Conservation (phyloP, 2,113 vertebrate species). For the Trematocara unimaculatum region DNA sequence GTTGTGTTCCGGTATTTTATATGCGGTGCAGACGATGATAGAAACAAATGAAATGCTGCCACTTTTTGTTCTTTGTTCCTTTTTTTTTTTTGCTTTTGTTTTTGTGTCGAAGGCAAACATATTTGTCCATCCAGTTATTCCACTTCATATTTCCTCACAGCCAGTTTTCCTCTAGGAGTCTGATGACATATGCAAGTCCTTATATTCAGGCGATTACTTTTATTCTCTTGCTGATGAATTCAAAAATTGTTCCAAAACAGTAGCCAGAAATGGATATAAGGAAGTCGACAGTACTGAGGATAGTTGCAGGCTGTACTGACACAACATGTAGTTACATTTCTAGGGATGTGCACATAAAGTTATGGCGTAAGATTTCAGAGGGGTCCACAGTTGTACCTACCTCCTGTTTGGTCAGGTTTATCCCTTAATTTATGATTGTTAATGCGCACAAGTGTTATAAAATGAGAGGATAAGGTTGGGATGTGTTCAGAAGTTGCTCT, state of each 20-base stretch:
- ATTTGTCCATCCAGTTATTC: background rate
- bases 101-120: background rate
- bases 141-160: background rate
- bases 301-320: background rate
- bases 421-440: accelerated
- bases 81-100: background rate
- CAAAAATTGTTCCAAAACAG: background rate
- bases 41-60: background rate
- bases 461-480: accelerated
- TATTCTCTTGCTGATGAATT: background rate
- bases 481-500: background rate
- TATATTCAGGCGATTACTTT: accelerated
- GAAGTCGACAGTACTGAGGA: accelerated
- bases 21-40: accelerated
- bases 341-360: background rate
- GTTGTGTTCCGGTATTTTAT: background rate
- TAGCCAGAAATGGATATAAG: background rate
- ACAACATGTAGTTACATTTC: accelerated
- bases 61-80: background rate
- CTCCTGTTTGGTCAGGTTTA: background rate
- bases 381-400: accelerated
- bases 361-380: background rate
- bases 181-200: background rate
- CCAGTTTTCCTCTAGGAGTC: background rate
- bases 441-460: background rate